Base-by-base conservation (phyloP, 1,140 invertebrate genomes). In the Procambarus clarkii region DNA sequence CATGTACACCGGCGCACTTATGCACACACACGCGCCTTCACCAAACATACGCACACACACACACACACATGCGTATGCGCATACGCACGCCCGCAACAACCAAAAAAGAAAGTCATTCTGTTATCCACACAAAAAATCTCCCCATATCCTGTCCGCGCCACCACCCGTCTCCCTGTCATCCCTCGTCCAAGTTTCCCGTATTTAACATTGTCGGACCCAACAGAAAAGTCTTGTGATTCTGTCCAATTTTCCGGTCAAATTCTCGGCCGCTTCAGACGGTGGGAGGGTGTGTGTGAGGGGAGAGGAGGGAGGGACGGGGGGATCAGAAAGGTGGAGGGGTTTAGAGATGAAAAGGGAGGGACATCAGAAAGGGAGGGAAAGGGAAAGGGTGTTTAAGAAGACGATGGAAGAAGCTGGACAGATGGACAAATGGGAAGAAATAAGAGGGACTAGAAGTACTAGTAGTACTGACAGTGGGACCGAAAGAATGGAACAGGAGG, bases 161-260 rank as follows among this genome's bases (percentile, higher is more conserved):
- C 74, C 48, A 24, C n/a, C 85, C 50, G 85, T 78, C 85, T 86
- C 84, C 48, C 85, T 86, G 74, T 78, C 85, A 86, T 78, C 44
- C 74, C 74, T 4, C 54, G 48, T 77, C 85, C 76, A 86, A 84
- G 76, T 77, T 86, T 78, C 74, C 74, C 54, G 85, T 86, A 86
- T 86, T 78, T 77, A 77, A 77, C 85, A 78, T 86, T 60, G 85
- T 69, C 71, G 85, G 21, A 21, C 44, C 85, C 71, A 78, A 78
- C 83, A 85, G 83, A 86, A 76, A 86, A 54, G 71, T 77, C 64
- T 71, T 54, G 85, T 86, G 85, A 86, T 86, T 86, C 54, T 77
- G 85, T 86, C 85, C 85, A 86, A 86, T 86, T 86, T 86, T 86
- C 71, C 85, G 85, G 74, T 78, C 85, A 86, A 34, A 78, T 78